Conservation (phyloP, 2,888 invertebrate genomes). For the Coelopa pilipes region DNA sequence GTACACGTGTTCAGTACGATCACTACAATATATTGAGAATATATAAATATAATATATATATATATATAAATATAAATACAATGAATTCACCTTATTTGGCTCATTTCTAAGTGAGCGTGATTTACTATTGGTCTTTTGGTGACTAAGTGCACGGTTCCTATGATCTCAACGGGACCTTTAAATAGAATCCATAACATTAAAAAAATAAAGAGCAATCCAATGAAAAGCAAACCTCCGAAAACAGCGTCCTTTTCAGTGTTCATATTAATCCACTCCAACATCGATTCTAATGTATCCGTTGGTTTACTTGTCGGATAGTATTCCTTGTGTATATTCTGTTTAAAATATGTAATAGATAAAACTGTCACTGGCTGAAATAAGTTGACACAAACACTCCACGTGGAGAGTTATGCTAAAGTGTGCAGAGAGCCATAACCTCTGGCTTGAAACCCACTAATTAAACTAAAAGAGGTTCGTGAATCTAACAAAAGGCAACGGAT, state of each 20-base stretch:
- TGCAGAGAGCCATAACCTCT: too few species aligned
- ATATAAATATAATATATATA: background rate
- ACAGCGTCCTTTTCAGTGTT: constrained; percentile 75
- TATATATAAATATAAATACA: background rate
- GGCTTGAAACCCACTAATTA: too few species aligned
- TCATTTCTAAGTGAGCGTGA: constrained; percentile 89
- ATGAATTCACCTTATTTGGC: constrained; percentile 74
- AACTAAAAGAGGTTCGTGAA: too few species aligned
- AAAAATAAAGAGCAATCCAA: background rate
- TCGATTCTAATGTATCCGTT: constrained; percentile 75
- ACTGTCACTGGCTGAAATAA: too few species aligned
- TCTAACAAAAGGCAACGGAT: too few species aligned
- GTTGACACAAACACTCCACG: background rate
- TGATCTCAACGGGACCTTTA: constrained; percentile 82
- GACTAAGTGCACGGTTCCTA: constrained; percentile 82
- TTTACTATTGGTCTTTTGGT: constrained; percentile 83
- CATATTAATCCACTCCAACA: constrained; percentile 80
- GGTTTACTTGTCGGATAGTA: constrained; percentile 73
- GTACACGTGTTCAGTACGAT: constrained; percentile 82
- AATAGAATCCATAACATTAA: background rate
- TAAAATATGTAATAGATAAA: background rate
- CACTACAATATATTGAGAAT: constrained; percentile 67
- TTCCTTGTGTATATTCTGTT: constrained; percentile 62
- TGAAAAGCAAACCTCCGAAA: constrained; percentile 71
- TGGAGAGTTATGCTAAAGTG: too few species aligned